Evolutionary conservation across 2,113 vertebrate species (phyloP).

Genomic region (Hemiprocne comata): DNA sequence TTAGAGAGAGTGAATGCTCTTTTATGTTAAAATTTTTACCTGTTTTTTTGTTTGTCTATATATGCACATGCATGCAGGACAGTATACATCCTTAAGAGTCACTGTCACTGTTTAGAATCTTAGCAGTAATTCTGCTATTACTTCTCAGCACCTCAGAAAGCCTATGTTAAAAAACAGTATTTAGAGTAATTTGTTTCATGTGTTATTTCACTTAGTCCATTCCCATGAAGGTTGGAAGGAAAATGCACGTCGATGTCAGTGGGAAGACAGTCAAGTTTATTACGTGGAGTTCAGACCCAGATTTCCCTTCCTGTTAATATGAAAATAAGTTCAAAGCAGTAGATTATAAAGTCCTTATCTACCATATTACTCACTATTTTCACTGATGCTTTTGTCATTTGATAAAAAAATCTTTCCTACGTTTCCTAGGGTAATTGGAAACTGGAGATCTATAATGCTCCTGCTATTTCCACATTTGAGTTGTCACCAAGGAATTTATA

Average conservation of each 20-base stretch:
- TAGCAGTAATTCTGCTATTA: not conserved
- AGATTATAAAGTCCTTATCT: constrained; percentile 53
- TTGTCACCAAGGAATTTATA: constrained; percentile 63
- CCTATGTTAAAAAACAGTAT: not conserved
- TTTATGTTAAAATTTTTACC: not conserved
- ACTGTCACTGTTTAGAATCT: not conserved
- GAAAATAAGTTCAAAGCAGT: constrained; percentile 29
- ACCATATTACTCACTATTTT: not conserved
- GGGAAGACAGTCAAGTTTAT: not conserved
- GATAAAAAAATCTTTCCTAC: constrained; percentile 28
- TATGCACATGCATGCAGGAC: not conserved
- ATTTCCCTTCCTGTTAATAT: constrained; percentile 27
- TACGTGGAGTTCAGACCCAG: not conserved
- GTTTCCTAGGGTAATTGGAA: constrained; percentile 44
- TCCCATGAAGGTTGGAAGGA: not conserved
- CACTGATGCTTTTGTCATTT: constrained; percentile 14
- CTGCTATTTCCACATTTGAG: constrained; percentile 46
- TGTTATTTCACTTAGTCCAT: constrained; percentile 11
- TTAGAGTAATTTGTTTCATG: constrained; percentile 42
- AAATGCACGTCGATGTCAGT: constrained; percentile 13
- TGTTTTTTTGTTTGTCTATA: not conserved
- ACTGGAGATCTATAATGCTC: constrained; percentile 40
- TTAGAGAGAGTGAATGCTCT: not conserved
- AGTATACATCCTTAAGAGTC: not conserved
- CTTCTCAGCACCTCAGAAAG: not conserved